Evolutionary conservation across 2,113 vertebrate species (phyloP).

Genomic region (Coreoperca whiteheadi): DNA sequence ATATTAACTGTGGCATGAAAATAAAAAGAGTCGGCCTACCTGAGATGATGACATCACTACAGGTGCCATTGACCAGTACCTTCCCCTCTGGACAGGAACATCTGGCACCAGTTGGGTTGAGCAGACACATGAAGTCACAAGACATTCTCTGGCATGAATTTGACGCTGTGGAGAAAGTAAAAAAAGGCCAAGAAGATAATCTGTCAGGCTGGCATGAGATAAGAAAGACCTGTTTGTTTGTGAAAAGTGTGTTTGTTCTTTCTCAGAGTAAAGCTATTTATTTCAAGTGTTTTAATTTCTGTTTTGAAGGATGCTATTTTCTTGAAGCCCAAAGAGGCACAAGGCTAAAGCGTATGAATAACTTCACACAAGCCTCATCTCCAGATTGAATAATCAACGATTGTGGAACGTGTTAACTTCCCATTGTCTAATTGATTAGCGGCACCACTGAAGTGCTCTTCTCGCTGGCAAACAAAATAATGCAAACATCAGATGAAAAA

Average conservation of each 20-base stretch:
- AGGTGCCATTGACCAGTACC: conserved; percentile 91
- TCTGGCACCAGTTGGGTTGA: conserved; percentile 92
- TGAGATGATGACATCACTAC: conserved; percentile 88
- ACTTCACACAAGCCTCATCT: conserved; percentile 11
- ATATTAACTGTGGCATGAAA: background rate
- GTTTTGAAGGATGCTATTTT: conserved; percentile 39
- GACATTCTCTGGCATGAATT: conserved; percentile 92
- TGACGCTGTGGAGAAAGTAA: conserved; percentile 83
- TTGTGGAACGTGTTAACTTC: conserved; percentile 19
- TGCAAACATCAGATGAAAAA: conserved; percentile 5
- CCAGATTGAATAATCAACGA: conserved; percentile 51
- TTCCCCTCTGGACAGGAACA: conserved; percentile 97
- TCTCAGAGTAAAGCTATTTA: conserved; percentile 25
- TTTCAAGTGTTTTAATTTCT: conserved; percentile 51
- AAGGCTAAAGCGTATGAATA: conserved; percentile 22
- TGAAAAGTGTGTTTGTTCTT: conserved; percentile 21
- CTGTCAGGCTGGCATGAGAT: conserved; percentile 12
- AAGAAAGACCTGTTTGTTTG: conserved; percentile 13
- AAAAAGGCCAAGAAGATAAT: conserved; percentile 16
- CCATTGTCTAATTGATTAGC: conserved; percentile 43
- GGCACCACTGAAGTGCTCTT: conserved; percentile 37
- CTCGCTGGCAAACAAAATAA: background rate
- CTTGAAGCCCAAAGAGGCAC: conserved; percentile 7
- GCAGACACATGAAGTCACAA: conserved; percentile 96
- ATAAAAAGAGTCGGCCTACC: conserved; percentile 79